These are phyloP conservation scores for Coptodon bakossiorum DNA, from an alignment of 2,113 vertebrate species.

Conservation along the genomic window DNA sequence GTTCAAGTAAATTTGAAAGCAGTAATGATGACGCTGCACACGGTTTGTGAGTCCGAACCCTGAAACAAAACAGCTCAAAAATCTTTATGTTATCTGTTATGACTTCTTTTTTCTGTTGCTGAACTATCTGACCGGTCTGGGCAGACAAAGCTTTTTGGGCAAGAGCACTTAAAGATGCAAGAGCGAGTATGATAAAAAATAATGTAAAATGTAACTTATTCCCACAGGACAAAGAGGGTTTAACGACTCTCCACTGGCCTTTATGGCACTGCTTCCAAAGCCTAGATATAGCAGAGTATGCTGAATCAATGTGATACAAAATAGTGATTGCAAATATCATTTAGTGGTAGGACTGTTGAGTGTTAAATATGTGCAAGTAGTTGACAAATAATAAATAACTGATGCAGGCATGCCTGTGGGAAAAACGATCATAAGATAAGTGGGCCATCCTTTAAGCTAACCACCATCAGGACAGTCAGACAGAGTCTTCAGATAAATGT, in stretches of 20 bases:
- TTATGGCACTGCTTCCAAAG: background rate
- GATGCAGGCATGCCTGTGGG: background rate
- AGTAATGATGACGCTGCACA: background rate
- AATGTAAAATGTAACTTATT: background rate
- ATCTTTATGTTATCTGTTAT: background rate
- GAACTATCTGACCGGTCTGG: background rate
- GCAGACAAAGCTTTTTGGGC: background rate
- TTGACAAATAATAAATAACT: background rate
- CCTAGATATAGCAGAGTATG: background rate
- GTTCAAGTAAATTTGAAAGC: background rate
- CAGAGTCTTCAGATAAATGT: constrained; percentile 5
- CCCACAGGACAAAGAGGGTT: background rate
- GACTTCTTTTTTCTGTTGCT: background rate
- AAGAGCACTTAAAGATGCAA: background rate
- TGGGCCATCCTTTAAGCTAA: background rate
- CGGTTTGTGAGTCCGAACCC: background rate
- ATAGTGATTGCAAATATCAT: background rate
- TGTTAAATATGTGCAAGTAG: constrained; percentile 22
- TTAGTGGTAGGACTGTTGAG: background rate
- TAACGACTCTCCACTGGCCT: background rate
- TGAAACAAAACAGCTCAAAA: background rate
- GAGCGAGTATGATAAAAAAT: background rate
- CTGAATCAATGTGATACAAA: background rate
- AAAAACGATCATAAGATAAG: background rate
- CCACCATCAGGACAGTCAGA: constrained; percentile 19